phyloP scores from a whole-genome alignment of 2,888 invertebrate species.

The Ectemnius cavifrons region DNA sequence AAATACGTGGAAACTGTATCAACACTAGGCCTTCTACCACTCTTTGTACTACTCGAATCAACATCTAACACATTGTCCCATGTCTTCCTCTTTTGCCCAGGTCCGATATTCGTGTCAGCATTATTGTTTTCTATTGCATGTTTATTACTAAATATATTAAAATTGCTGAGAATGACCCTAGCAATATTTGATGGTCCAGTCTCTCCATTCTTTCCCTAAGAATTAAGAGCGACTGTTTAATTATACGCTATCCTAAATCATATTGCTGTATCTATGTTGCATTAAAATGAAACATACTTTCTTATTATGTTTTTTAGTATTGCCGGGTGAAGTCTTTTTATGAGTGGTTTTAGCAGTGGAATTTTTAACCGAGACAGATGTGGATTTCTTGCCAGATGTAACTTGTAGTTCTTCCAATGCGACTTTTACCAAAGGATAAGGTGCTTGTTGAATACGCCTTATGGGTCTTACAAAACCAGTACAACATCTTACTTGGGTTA shows the following conservation, averaged over 20 bases:
- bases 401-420: conserved; percentile 79
- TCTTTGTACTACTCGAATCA: conserved; percentile 87
- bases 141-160: conserved; percentile 87
- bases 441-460: conserved; percentile 88
- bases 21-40: conserved; percentile 88
- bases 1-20: conserved; percentile 94
- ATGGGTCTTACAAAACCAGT: conserved; percentile 86
- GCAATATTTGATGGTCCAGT: conserved; percentile 84
- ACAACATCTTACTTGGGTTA: conserved; percentile 86
- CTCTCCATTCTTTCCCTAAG: conserved; percentile 75
- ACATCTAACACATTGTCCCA: conserved; percentile 81
- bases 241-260: too few relatives aligned
- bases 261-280: too few relatives aligned
- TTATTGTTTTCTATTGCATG: conserved; percentile 68
- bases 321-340: conserved; percentile 68
- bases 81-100: conserved; percentile 69
- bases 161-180: conserved; percentile 87
- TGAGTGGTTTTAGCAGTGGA: conserved; percentile 65
- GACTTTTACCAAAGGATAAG: conserved; percentile 89
- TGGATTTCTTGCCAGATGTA: conserved; percentile 55
- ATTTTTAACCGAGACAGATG: conserved; percentile 63
- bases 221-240: not conserved
- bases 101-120: conserved; percentile 64
- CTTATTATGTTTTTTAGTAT: conserved; percentile 77
- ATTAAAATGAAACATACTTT: conserved; percentile 62